phyloP scores from a whole-genome alignment of 1,140 invertebrate genomes.

The Formica selysi region DNA sequence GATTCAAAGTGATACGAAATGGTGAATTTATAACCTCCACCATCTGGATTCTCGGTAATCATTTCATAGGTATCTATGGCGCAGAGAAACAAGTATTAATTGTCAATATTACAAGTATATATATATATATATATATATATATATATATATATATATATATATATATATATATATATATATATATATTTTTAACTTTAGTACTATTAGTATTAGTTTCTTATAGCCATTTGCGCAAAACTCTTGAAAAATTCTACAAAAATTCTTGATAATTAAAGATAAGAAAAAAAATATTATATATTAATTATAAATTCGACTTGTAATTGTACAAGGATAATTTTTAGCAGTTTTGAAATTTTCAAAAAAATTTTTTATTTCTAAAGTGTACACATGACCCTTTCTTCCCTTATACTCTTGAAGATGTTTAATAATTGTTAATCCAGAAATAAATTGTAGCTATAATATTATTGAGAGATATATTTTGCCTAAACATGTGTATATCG shows the following conservation, averaged over 20 bases:
- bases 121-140: too few relatives aligned
- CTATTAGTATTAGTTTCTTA: background rate
- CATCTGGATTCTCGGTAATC: constrained; percentile 92
- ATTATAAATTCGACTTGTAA: background rate
- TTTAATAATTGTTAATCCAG: constrained; percentile 9
- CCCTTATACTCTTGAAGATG: background rate
- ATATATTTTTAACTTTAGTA: background rate
- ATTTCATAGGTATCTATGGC: constrained; percentile 95
- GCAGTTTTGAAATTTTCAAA: background rate
- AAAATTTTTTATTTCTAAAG: too few relatives aligned
- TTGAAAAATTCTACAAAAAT: background rate
- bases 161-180: too few relatives aligned
- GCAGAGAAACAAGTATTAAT: constrained; percentile 5
- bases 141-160: too few relatives aligned
- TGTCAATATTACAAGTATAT: constrained; percentile 25
- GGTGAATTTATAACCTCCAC: constrained; percentile 92
- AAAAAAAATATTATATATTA: background rate
- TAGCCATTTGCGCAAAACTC: too few relatives aligned
- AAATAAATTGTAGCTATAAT: background rate
- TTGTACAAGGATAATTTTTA: background rate
- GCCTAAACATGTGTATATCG: background rate
- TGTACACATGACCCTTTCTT: background rate
- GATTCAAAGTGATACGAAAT: constrained; percentile 97
- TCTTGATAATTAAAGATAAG: background rate
- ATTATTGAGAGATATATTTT: background rate